Evolutionary conservation across 2,797 vertebrate genomes (phyloP).

Genomic region (Hoplostethus mediterraneus): DNA sequence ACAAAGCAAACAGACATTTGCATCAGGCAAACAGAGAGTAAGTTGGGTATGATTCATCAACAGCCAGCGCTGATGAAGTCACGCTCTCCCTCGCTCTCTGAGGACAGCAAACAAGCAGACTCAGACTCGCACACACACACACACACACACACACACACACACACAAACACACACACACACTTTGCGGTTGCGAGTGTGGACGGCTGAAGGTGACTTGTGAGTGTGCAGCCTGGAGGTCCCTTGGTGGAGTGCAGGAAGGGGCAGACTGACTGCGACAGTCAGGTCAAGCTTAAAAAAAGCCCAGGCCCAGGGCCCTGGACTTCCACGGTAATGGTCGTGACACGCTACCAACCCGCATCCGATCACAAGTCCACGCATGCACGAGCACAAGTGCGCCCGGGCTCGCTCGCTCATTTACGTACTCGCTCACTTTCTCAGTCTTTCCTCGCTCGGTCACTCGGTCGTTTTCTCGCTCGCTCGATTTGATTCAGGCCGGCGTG

Average conservation of each 20-base stretch:
- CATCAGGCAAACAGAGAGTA: conserved; percentile 66
- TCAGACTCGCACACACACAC: neutral
- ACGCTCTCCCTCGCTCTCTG: conserved; percentile 52
- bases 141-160: conserved; percentile 23
- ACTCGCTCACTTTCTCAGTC: conserved; percentile 9
- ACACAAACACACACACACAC: conserved; percentile 35
- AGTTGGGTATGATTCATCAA: conserved; percentile 72
- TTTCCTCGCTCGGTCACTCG: conserved; percentile 7
- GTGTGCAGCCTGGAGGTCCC: conserved; percentile 58
- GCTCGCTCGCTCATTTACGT: conserved; percentile 14
- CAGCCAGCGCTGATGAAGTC: conserved; percentile 65
- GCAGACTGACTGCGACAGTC: conserved; percentile 41
- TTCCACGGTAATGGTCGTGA: conserved; percentile 52
- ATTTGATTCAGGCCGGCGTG: conserved; percentile 7
- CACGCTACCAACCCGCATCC: conserved; percentile 45
- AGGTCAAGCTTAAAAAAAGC: conserved; percentile 73
- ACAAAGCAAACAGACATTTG: conserved; percentile 74
- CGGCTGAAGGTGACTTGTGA: conserved; percentile 69
- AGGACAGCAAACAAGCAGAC: conserved; percentile 53
- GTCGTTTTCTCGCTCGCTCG: neutral
- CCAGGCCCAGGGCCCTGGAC: conserved; percentile 55
- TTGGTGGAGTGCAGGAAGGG: conserved; percentile 25
- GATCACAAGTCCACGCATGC: conserved; percentile 17
- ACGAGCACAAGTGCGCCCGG: neutral
- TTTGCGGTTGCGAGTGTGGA: conserved; percentile 39